A percentile compares a stretch with the other conserved stretches of the same genome.
These are phyloP conservation scores for Ceratina calcarata DNA, from an alignment of 1,140 invertebrate species.

Conservation along the genomic window DNA sequence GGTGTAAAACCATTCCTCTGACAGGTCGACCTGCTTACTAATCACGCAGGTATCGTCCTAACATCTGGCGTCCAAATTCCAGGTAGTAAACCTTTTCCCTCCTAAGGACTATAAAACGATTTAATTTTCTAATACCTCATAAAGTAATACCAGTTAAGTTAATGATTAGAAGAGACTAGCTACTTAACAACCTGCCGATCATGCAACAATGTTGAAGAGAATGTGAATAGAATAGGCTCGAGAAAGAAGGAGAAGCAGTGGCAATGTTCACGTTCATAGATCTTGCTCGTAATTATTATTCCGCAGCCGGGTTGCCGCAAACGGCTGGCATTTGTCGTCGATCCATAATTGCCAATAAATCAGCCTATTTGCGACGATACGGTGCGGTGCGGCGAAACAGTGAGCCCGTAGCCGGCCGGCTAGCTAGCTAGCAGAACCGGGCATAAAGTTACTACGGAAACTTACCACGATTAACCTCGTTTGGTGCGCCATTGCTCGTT, in stretches of 20 bases:
- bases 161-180: too few relatives aligned
- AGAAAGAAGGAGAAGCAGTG: not conserved
- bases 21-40: too few relatives aligned
- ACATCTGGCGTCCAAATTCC: not conserved
- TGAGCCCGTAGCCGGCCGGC: slow-evolving; percentile 6
- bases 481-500: slow-evolving; percentile 41
- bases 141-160: too few relatives aligned
- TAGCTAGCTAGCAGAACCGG: slow-evolving; percentile 18
- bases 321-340: slow-evolving; percentile 50
- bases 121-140: too few relatives aligned
- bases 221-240: too few relatives aligned
- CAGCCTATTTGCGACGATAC: slow-evolving; percentile 47
- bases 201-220: too few relatives aligned
- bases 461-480: slow-evolving; percentile 52
- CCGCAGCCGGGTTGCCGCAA: slow-evolving; percentile 17
- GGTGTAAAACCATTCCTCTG: too few relatives aligned
- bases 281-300: slow-evolving; percentile 45
- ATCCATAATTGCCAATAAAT: slow-evolving; percentile 52
- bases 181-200: too few relatives aligned
- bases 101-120: not conserved
- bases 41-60: not conserved
- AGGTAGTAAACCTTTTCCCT: not conserved
- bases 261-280: slow-evolving; percentile 10
- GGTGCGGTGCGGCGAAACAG: slow-evolving; percentile 26
- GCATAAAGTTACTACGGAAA: slow-evolving; percentile 51